Conservation (phyloP, 2,113 vertebrate genomes). For the Microcebus griseorufus region DNA sequence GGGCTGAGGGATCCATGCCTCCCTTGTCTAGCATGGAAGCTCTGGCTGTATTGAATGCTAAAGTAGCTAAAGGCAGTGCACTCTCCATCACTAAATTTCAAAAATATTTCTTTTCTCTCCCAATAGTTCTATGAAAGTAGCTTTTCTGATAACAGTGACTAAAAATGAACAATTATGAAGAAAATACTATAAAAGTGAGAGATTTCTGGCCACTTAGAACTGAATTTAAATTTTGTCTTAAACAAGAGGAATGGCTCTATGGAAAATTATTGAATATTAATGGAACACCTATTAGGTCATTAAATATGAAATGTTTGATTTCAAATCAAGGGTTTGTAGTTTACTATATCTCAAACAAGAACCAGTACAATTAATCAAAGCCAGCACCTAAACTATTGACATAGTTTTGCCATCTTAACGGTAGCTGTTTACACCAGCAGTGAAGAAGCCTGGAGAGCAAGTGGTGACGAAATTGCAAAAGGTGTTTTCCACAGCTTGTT, state of each 20-base stretch:
- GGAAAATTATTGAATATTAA: not conserved
- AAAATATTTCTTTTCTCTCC: not conserved
- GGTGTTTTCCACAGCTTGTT: no score
- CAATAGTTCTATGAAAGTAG: not conserved
- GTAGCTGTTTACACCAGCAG: no score
- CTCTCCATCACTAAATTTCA: not conserved
- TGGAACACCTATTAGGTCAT: not conserved
- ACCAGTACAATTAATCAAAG: no score
- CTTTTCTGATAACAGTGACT: not conserved
- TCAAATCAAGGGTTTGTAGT: no score
- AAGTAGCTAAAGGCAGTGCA: not conserved
- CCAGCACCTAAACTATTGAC: no score
- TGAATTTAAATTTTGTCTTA: not conserved
- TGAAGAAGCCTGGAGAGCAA: no score
- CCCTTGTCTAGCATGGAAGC: not conserved
- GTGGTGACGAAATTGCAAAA: no score
- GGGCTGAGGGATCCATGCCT: not conserved
- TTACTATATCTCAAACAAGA: no score
- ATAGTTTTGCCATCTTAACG: no score
- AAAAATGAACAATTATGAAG: not conserved
- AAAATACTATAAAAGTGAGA: not conserved
- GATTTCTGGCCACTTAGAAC: not conserved
- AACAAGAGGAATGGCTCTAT: not conserved
- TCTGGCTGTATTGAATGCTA: not conserved
- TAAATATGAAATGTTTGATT: no score